Percentiles rank a stretch among this genome's conserved stretches.
These are phyloP conservation scores for Amphipoea oculea DNA, from an alignment of 2,888 invertebrate genomes.

Conservation along the genomic window DNA sequence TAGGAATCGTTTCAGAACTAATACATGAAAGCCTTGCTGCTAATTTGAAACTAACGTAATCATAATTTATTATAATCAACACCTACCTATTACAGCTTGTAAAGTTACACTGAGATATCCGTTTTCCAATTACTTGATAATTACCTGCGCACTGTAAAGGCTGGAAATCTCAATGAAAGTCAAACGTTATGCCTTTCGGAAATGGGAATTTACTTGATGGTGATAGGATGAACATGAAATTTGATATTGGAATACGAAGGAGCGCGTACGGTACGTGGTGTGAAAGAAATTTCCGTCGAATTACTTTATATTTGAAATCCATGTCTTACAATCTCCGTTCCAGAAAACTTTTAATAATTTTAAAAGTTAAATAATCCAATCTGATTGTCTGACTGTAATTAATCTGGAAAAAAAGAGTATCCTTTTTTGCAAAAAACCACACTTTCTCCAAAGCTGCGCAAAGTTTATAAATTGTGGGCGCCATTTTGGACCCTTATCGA, in stretches of 20 bases:
- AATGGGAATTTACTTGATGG: slow-evolving; percentile 34
- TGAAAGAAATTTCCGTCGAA: neutral
- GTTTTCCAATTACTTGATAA: slow-evolving; percentile 47
- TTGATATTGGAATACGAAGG: slow-evolving; percentile 36
- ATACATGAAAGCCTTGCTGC: slow-evolving; percentile 9
- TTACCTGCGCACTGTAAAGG: slow-evolving; percentile 25
- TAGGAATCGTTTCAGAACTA: slow-evolving; percentile 1
- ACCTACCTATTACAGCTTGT: neutral
- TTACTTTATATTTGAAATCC: slow-evolving; percentile 20
- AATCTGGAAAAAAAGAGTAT: slow-evolving; percentile 3
- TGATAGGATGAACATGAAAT: slow-evolving; percentile 27
- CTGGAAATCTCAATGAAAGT: slow-evolving; percentile 43
- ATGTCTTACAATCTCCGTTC: neutral
- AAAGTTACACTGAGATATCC: slow-evolving; percentile 37
- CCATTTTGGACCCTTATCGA: slow-evolving; percentile 37
- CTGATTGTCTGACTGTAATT: neutral
- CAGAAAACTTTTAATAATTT: neutral
- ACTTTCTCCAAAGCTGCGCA: neutral
- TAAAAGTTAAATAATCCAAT: slow-evolving; percentile 7
- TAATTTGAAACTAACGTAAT: slow-evolving; percentile 7
- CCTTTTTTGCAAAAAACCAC: neutral
- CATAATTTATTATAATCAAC: slow-evolving; percentile 14
- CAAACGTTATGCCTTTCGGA: slow-evolving; percentile 34
- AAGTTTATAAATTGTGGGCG: slow-evolving; percentile 17
- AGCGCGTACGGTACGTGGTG: neutral